Evolutionary conservation across 1,140 invertebrate species (phyloP).

Genomic region (Ditylenchus dipsaci): DNA sequence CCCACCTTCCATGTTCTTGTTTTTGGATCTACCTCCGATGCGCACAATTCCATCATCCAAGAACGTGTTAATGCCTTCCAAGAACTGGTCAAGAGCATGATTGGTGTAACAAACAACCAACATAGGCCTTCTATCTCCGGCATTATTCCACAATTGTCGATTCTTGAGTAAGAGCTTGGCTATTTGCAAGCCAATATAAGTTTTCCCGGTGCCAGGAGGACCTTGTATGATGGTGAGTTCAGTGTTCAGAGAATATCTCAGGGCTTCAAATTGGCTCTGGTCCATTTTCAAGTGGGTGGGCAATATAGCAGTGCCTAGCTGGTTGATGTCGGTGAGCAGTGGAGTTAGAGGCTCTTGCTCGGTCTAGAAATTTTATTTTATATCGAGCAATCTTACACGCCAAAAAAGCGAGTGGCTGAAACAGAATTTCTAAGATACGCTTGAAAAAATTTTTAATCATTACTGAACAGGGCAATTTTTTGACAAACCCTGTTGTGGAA

Average conservation of each 20-base stretch:
- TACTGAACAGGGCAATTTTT: background rate
- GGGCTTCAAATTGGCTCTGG: conserved; percentile 60
- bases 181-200: conserved; percentile 66
- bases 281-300: conserved; percentile 50
- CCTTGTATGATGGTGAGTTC: conserved; percentile 70
- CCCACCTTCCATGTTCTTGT: conserved; percentile 30
- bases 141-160: conserved; percentile 34
- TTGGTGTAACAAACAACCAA: conserved; percentile 79
- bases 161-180: conserved; percentile 43
- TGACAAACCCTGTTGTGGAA: background rate
- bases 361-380: background rate
- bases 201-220: conserved; percentile 75
- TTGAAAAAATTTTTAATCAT: background rate
- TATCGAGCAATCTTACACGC: background rate
- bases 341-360: background rate
- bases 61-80: conserved; percentile 67
- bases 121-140: conserved; percentile 64
- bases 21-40: conserved; percentile 70
- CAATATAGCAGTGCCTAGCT: background rate
- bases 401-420: background rate
- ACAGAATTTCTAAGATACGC: background rate
- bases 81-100: conserved; percentile 80
- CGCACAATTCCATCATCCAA: conserved; percentile 63
- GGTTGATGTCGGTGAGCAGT: background rate
- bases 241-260: conserved; percentile 60